Evolutionary conservation across 2,797 vertebrate species (phyloP).

Genomic region (Anableps anableps): DNA sequence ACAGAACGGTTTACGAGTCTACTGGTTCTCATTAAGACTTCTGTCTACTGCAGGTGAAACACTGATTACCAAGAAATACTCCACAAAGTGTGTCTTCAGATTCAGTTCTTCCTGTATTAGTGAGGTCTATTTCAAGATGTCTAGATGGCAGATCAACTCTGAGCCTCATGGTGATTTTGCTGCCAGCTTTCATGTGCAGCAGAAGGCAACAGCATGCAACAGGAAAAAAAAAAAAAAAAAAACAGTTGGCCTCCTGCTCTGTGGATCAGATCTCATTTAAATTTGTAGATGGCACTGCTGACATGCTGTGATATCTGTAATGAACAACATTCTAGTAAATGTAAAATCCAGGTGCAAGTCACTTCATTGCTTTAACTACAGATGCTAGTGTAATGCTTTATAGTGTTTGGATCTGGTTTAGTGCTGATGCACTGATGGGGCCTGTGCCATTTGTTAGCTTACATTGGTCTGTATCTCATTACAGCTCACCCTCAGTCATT

Average conservation of each 20-base stretch:
- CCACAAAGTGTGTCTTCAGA: background rate
- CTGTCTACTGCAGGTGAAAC: background rate
- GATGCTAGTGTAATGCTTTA: background rate
- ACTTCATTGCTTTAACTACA: background rate
- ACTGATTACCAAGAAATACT: background rate
- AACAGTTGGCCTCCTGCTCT: slow-evolving; percentile 22
- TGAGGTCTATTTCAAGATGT: background rate
- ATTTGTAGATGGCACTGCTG: slow-evolving; percentile 16
- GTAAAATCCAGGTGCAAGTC: background rate
- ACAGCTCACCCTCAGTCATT: background rate
- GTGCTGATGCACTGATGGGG: background rate
- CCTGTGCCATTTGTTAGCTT: background rate
- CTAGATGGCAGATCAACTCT: background rate
- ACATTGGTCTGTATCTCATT: background rate
- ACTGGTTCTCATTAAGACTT: background rate
- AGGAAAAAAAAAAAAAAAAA: background rate
- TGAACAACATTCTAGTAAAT: background rate
- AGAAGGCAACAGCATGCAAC: slow-evolving; percentile 6
- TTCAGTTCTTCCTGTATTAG: background rate
- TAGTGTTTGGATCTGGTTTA: background rate
- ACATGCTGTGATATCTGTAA: background rate
- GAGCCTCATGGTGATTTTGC: slow-evolving; percentile 3
- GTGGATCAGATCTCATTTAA: slow-evolving; percentile 2
- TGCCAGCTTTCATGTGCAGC: slow-evolving; percentile 23
- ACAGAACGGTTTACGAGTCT: background rate